These are phyloP conservation scores for Orbicella faveolata DNA, from an alignment of 64 coral and sea anemone genomes.

Conservation along the genomic window DNA sequence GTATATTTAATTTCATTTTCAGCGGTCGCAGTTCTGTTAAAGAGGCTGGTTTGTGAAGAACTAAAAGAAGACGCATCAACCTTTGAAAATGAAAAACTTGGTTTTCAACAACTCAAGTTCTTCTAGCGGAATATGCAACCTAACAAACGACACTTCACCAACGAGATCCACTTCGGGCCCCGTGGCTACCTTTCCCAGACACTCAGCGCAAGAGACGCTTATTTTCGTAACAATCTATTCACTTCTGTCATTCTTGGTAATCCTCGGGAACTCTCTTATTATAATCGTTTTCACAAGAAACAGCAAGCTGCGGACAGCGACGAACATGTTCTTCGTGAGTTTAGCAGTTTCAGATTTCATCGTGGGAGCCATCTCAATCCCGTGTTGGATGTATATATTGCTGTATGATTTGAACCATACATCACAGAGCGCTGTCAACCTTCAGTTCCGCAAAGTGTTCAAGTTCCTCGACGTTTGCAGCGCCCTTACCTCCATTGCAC, in stretches of 20 bases:
- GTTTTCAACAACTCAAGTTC: not conserved
- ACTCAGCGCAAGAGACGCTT: slow-evolving; percentile 10
- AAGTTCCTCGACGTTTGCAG: slow-evolving; percentile 70
- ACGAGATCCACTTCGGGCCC: not conserved
- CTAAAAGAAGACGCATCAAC: not conserved
- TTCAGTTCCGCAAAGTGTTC: slow-evolving; percentile 13
- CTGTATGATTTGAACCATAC: not conserved
- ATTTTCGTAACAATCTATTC: slow-evolving; percentile 31
- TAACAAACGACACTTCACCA: not conserved
- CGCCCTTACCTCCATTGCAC: slow-evolving; percentile 66
- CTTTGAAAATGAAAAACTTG: not conserved
- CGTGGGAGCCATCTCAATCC: slow-evolving; percentile 67
- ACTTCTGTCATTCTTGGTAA: slow-evolving; percentile 41
- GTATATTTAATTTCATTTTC: not conserved
- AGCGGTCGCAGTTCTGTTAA: not conserved
- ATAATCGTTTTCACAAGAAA: slow-evolving; percentile 57
- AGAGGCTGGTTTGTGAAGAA: too few species aligned
- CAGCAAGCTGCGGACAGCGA: slow-evolving; percentile 63
- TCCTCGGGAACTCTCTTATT: slow-evolving; percentile 69
- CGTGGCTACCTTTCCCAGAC: not conserved
- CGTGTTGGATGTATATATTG: slow-evolving; percentile 65
- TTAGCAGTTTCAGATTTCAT: slow-evolving; percentile 78
- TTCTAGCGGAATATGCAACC: not conserved
- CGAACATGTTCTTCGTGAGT: slow-evolving; percentile 70
- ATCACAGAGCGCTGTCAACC: not conserved